Conservation (phyloP, 2,797 vertebrate genomes). For the Paguma larvata region DNA sequence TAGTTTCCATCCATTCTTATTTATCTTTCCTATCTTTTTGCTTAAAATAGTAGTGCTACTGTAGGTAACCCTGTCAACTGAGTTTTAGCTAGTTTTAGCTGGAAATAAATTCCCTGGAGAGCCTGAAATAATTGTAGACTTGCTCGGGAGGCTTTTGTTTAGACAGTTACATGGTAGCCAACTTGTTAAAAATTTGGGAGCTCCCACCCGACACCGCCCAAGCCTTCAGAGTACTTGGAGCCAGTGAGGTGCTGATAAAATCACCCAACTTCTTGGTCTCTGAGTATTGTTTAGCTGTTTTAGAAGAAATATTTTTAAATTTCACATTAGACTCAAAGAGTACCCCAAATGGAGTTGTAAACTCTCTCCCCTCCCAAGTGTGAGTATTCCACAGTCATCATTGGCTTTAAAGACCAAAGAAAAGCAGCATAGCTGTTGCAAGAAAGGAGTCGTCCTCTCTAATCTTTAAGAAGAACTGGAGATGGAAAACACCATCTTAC, state of each 20-base stretch:
- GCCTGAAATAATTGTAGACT: neutral
- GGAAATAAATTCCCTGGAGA: constrained; percentile 20
- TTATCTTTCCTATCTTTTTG: constrained; percentile 70
- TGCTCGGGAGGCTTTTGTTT: neutral
- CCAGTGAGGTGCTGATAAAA: neutral
- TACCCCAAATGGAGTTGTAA: neutral
- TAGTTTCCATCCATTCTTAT: constrained; percentile 54
- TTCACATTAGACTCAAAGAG: neutral
- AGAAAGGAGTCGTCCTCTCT: neutral
- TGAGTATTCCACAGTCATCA: neutral
- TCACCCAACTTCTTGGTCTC: neutral
- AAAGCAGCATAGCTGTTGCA: neutral
- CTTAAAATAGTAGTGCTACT: constrained; percentile 71
- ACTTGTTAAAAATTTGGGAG: neutral
- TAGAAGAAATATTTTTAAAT: neutral
- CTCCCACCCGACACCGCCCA: neutral
- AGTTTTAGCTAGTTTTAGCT: constrained; percentile 68
- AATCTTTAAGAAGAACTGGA: neutral
- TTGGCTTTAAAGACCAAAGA: neutral
- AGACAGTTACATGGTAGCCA: neutral
- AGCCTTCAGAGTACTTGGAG: neutral
- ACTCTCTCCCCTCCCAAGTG: neutral
- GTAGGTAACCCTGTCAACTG: neutral
- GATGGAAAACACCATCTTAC: neutral
- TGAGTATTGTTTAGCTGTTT: constrained; percentile 42